Conservation (phyloP, 1,140 invertebrate species). For the Homalodisca vitripennis region DNA sequence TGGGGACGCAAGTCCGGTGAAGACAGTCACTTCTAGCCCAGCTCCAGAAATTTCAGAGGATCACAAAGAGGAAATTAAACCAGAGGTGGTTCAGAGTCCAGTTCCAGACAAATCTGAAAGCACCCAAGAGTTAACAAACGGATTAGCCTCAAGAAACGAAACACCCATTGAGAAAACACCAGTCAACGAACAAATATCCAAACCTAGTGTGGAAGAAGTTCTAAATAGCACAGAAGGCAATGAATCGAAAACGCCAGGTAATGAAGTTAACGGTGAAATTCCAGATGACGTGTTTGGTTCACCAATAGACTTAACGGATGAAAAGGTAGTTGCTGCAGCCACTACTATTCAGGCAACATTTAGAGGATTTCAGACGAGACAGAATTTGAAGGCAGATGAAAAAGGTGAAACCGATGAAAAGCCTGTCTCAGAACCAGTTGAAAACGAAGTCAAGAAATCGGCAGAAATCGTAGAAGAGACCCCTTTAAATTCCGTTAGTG, state of each 20-base stretch:
- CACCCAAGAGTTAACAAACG: background rate
- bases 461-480: background rate
- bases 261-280: background rate
- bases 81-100: background rate
- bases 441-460: background rate
- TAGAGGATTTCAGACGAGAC: slow-evolving; percentile 38
- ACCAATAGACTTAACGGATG: slow-evolving; percentile 3
- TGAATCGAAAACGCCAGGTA: background rate
- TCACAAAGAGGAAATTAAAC: background rate
- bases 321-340: slow-evolving; percentile 32
- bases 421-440: background rate
- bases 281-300: background rate
- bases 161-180: background rate
- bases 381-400: slow-evolving; percentile 20
- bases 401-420: background rate
- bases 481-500: background rate
- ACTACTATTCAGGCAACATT: slow-evolving; percentile 39
- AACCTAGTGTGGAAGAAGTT: slow-evolving; percentile 18
- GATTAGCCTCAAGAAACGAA: background rate
- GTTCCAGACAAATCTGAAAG: background rate
- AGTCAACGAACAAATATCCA: background rate
- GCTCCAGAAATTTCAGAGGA: background rate
- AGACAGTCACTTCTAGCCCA: background rate
- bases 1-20: slow-evolving; percentile 11
- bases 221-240: slow-evolving; percentile 14